Base-by-base conservation (phyloP, 1,140 invertebrate genomes). In the Listronotus oregonensis region DNA sequence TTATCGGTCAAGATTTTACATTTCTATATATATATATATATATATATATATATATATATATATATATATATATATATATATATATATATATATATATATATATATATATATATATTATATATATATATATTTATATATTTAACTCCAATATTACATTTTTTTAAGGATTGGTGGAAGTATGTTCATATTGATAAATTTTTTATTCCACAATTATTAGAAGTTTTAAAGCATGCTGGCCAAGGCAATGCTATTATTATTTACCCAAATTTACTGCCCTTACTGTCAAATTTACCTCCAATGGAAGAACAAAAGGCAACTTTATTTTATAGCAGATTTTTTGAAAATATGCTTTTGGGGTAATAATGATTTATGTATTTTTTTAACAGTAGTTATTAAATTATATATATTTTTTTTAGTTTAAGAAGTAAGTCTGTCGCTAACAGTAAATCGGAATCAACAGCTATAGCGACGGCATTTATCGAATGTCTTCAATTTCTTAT, bases 191-290 rank as follows among this genome's bases (percentile, higher is more conserved):
- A 89, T 47, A 91, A 91, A 80, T 78, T 85, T 8, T 79, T 92
- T 12, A 79, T 91, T 46, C 87, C 90, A 1, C 90, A 91, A 78
- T 73, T 94, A 0, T 87, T 85, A 73, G 80, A 80, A 27, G 78
- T 91, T 31, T 72, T 94, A 34, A 82, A 83, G 72, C 84, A 83
- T 72, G 90, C 86, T 32, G 90, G 88, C 5, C 79, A 85, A 71
- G 87, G 87, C 49, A 90, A 87, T 80, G 89, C 89, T 9, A 78
- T 78, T 58, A 79, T 85, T 5, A 84, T 93, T 67, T 90, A 85
- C 73, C 90, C 90, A 9, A 88, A 89, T 78, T 73, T 93, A 17
- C 74, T 94, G 14, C 90, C 91, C 6, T 83, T 93, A 42, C 69
- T 93, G 1, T 89, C 88, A 46, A 84, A 89, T 69, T 80, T 93